phyloP scores from a whole-genome alignment of 2,888 invertebrate species.

The Cybosia mesomella region DNA sequence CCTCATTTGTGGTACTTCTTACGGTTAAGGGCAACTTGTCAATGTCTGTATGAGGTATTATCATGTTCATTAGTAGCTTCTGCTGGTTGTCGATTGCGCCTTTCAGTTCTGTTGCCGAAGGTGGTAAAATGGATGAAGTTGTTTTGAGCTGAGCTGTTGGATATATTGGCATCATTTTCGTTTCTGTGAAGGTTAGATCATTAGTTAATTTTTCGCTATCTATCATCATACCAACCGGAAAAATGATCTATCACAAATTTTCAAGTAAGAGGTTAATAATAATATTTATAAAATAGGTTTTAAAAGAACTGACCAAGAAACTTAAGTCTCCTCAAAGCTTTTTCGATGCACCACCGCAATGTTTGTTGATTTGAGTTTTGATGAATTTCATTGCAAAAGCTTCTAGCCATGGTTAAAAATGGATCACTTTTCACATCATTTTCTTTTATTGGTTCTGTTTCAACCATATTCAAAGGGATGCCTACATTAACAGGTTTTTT shows the following conservation, averaged over 20 bases:
- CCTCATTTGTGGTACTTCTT: neutral
- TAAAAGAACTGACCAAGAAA: constrained; percentile 65
- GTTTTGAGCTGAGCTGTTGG: neutral
- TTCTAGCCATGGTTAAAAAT: constrained; percentile 70
- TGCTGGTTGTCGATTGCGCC: neutral
- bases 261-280: no score
- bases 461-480: constrained; percentile 1
- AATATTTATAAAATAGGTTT: no score
- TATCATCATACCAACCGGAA: no score
- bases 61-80: neutral
- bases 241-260: no score
- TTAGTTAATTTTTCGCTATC: neutral
- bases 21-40: neutral
- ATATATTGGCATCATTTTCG: neutral
- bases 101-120: neutral
- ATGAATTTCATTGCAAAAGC: constrained; percentile 75
- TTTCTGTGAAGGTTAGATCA: neutral
- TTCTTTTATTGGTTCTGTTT: neutral
- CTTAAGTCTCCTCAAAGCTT: constrained; percentile 70
- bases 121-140: neutral
- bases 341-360: constrained; percentile 77
- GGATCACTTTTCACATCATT: constrained; percentile 56
- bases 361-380: constrained; percentile 65
- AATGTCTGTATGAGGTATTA: neutral
- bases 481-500: neutral